Evolutionary conservation across 2,797 vertebrate species (phyloP).

Genomic region (Rousettus madagascariensis): DNA sequence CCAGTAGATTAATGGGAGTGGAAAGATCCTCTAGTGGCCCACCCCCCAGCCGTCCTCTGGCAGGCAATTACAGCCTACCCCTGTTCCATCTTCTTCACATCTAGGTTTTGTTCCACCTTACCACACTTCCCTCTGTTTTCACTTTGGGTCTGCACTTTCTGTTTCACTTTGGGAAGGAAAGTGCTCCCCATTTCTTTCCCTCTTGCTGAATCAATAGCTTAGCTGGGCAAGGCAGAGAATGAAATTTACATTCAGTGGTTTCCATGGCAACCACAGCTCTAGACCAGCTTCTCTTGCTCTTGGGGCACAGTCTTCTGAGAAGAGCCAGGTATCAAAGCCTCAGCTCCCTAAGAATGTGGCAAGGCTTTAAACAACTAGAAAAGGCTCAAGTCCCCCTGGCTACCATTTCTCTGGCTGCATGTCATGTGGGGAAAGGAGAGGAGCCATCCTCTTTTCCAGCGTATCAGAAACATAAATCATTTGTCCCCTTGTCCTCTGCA

Average conservation of each 20-base stretch:
- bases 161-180: conserved; percentile 46
- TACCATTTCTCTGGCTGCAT: background rate
- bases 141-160: background rate
- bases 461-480: background rate
- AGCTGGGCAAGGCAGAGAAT: conserved; percentile 61
- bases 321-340: conserved; percentile 52
- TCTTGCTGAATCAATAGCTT: conserved; percentile 66
- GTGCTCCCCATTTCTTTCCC: conserved; percentile 44
- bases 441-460: too few species aligned
- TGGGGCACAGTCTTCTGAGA: conserved; percentile 35
- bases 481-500: background rate
- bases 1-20: too few species aligned
- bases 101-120: background rate
- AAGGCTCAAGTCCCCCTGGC: background rate
- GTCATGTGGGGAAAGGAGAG: background rate
- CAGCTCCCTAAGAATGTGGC: background rate
- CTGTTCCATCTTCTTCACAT: accelerated
- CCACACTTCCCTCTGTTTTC: background rate
- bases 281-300: conserved; percentile 51
- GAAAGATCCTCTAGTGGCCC: background rate
- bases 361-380: background rate
- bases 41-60: accelerated
- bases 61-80: accelerated
- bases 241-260: conserved; percentile 77
- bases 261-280: conserved; percentile 64